phyloP scores from a whole-genome alignment of 1,140 invertebrate species.

The Atopsyche davidsoni region DNA sequence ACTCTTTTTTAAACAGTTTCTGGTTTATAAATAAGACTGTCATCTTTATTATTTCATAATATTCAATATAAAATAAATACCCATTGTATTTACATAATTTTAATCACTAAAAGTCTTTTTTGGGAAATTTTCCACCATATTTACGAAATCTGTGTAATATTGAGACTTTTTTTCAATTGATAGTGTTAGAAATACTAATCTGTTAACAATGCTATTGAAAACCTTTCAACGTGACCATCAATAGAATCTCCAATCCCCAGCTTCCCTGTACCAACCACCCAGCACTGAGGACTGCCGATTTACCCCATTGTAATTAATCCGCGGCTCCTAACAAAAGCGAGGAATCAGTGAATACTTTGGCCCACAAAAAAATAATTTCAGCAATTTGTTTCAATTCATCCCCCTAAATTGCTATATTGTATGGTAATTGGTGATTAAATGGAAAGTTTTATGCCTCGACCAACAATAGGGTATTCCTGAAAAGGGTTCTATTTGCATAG shows the following conservation, averaged over 20 bases:
- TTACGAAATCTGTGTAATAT: neutral
- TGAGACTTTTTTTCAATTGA: slow-evolving; percentile 20
- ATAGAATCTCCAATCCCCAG: neutral
- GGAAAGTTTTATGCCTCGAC: slow-evolving; percentile 12
- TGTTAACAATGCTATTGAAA: slow-evolving; percentile 22
- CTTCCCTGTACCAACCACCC: slow-evolving; percentile 1
- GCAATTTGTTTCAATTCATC: slow-evolving; percentile 29
- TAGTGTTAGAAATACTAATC: slow-evolving; percentile 28
- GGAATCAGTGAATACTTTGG: slow-evolving; percentile 19
- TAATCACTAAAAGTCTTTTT: no score
- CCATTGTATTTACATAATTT: no score
- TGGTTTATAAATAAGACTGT: no score
- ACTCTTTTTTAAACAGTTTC: slow-evolving; percentile 3
- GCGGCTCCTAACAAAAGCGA: slow-evolving; percentile 22
- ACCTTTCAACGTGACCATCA: slow-evolving; percentile 11
- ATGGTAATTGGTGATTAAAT: slow-evolving; percentile 26
- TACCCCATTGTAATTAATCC: slow-evolving; percentile 30
- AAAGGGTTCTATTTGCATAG: slow-evolving; percentile 18
- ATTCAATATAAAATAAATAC: no score
- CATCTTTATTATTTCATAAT: no score
- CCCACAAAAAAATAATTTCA: slow-evolving; percentile 25
- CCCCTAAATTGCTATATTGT: slow-evolving; percentile 24
- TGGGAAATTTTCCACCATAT: no score
- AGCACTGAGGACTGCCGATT: slow-evolving; percentile 9
- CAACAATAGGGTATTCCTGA: slow-evolving; percentile 8